These are phyloP conservation scores for Cordilura impudica DNA, from an alignment of 2,888 invertebrate species.

Conservation along the genomic window DNA sequence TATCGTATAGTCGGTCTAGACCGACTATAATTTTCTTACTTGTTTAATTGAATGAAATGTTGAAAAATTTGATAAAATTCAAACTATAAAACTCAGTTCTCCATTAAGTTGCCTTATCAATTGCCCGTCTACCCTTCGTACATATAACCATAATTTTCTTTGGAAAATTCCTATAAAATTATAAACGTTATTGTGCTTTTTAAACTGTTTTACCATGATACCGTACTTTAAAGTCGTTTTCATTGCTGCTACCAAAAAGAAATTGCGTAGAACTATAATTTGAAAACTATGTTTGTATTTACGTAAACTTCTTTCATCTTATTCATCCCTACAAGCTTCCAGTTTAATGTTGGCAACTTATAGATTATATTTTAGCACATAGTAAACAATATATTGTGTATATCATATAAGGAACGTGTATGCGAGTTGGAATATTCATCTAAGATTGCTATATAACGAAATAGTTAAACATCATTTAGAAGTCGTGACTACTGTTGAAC, in stretches of 20 bases:
- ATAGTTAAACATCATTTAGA: constrained; percentile 46
- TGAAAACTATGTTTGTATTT: constrained; percentile 9
- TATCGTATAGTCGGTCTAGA: too few species aligned
- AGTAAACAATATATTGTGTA: constrained; percentile 26
- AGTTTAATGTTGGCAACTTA: neutral
- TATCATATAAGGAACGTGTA: neutral
- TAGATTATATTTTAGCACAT: constrained; percentile 37
- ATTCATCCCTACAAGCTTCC: neutral
- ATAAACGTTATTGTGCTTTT: constrained; percentile 32
- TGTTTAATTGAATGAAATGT: too few species aligned
- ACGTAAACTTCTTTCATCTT: constrained; percentile 11
- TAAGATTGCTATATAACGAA: constrained; percentile 43
- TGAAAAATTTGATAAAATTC: too few species aligned
- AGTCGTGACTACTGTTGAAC: constrained; percentile 39
- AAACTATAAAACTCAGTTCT: too few species aligned
- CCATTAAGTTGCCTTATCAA: too few species aligned
- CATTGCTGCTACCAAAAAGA: constrained; percentile 17
- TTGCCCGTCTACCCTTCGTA: too few species aligned
- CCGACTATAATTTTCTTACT: too few species aligned
- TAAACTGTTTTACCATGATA: neutral
- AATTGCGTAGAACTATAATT: constrained; percentile 18
- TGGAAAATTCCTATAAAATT: constrained; percentile 42
- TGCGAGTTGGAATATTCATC: neutral
- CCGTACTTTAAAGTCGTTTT: constrained; percentile 26
- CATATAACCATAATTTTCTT: constrained; percentile 36